Percentiles rank a stretch among this genome's conserved stretches.
These are phyloP conservation scores for Toxonevra muliebris DNA, from an alignment of 2,888 invertebrate species.

Conservation along the genomic window DNA sequence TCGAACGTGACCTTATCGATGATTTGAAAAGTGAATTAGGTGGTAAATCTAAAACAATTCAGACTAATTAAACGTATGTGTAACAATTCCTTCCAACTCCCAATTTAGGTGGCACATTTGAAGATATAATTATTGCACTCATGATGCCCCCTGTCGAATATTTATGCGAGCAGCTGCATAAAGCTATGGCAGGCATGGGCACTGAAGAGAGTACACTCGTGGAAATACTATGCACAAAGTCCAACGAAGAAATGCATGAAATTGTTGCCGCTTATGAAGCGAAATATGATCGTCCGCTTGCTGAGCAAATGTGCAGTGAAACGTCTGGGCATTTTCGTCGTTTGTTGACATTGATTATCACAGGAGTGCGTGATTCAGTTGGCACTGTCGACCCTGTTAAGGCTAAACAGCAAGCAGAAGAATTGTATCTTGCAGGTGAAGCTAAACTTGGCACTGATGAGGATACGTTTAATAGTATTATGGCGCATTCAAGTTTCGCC, in stretches of 20 bases:
- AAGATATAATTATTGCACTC: slow-evolving; percentile 76
- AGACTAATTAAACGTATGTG: slow-evolving; percentile 56
- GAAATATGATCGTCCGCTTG: slow-evolving; percentile 73
- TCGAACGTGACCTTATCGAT: slow-evolving; percentile 71
- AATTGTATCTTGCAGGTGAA: slow-evolving; percentile 76
- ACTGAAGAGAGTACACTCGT: slow-evolving; percentile 78
- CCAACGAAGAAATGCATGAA: slow-evolving; percentile 72
- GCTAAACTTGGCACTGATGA: slow-evolving; percentile 78
- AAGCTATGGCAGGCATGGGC: slow-evolving; percentile 78
- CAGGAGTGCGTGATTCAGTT: slow-evolving; percentile 74
- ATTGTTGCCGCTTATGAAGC: slow-evolving; percentile 72
- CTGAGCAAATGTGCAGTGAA: slow-evolving; percentile 78
- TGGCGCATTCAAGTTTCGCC: slow-evolving; percentile 78
- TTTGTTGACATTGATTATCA: slow-evolving; percentile 76
- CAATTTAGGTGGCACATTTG: slow-evolving; percentile 79
- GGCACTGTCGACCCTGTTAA: slow-evolving; percentile 70
- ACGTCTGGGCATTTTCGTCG: slow-evolving; percentile 82
- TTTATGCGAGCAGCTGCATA: slow-evolving; percentile 76
- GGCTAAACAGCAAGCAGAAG: slow-evolving; percentile 78
- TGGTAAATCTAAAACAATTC: slow-evolving; percentile 76
- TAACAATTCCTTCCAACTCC: background rate
- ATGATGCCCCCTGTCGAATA: slow-evolving; percentile 75
- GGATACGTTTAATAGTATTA: slow-evolving; percentile 75
- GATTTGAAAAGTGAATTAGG: slow-evolving; percentile 78
- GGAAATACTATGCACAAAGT: slow-evolving; percentile 77